Conservation (phyloP, 2,888 invertebrate species). For the Scrobipalpa costella region DNA sequence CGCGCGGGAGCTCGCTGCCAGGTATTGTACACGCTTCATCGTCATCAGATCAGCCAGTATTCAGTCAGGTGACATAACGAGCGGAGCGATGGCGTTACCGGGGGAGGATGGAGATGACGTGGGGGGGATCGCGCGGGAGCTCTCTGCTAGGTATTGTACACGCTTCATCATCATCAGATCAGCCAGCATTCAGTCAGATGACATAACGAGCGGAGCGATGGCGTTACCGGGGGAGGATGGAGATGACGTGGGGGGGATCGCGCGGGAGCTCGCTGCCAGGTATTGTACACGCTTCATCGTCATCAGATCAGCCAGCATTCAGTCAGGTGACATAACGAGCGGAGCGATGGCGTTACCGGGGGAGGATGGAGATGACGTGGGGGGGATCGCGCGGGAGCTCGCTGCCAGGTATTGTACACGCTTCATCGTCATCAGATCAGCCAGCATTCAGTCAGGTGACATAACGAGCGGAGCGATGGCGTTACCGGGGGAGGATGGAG, state of each 20-base stretch:
- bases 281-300: too few species aligned
- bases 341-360: conserved; percentile 69
- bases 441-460: too few species aligned
- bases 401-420: conserved; percentile 56
- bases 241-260: conserved; percentile 82
- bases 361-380: conserved; percentile 88
- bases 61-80: conserved; percentile 76
- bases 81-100: conserved; percentile 70
- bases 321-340: conserved; percentile 82
- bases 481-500: conserved; percentile 54
- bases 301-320: too few species aligned
- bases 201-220: conserved; percentile 70
- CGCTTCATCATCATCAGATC: too few species aligned
- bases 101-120: conserved; percentile 81
- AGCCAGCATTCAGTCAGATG: too few species aligned
- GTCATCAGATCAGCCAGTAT: too few species aligned
- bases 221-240: conserved; percentile 79
- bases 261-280: conserved; percentile 83
- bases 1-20: conserved; percentile 83
- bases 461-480: too few species aligned
- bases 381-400: conserved; percentile 81
- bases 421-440: too few species aligned
- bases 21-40: too few species aligned
- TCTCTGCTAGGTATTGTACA: conserved; percentile 78
- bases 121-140: conserved; percentile 84